A percentile compares a stretch with the other conserved stretches of the same genome.
phyloP scores from a whole-genome alignment of 1,140 invertebrate genomes.

The Drosophila littoralis region DNA sequence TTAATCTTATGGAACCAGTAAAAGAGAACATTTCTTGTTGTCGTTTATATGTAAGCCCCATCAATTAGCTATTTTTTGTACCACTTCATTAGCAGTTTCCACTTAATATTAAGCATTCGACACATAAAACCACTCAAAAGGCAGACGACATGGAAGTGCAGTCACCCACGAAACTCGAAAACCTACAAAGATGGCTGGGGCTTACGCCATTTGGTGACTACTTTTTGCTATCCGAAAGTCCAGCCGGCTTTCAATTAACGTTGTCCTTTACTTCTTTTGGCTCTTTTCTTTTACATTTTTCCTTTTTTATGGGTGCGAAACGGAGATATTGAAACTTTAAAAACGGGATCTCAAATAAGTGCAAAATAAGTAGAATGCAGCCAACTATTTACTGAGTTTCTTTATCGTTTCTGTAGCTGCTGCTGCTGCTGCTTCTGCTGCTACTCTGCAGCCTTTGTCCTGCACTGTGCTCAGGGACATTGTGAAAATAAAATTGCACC shows the following conservation, averaged over 20 bases:
- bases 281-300: conserved; percentile 18
- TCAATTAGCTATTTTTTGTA: conserved; percentile 3
- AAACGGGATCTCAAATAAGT: conserved; percentile 56
- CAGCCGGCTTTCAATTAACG: conserved; percentile 25
- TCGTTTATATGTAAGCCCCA: background rate
- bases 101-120: conserved; percentile 46
- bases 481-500: conserved; percentile 52
- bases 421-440: conserved; percentile 24
- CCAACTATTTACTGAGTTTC: conserved; percentile 74
- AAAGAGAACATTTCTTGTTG: background rate
- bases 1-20: too few species aligned
- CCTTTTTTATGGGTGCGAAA: conserved; percentile 12
- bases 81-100: conserved; percentile 7
- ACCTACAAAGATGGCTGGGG: background rate
- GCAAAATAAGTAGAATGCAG: conserved; percentile 57
- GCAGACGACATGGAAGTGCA: conserved; percentile 12
- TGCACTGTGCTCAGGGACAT: conserved; percentile 45
- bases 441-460: conserved; percentile 46
- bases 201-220: conserved; percentile 30
- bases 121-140: conserved; percentile 29
- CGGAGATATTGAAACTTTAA: conserved; percentile 52
- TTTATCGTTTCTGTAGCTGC: conserved; percentile 45
- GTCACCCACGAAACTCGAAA: conserved; percentile 20
- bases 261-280: conserved; percentile 5
- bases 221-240: conserved; percentile 15